These are phyloP conservation scores for Patiria pectinifera DNA, from an alignment of 53 echinoderm and acorn worm genomes.

Conservation along the genomic window DNA sequence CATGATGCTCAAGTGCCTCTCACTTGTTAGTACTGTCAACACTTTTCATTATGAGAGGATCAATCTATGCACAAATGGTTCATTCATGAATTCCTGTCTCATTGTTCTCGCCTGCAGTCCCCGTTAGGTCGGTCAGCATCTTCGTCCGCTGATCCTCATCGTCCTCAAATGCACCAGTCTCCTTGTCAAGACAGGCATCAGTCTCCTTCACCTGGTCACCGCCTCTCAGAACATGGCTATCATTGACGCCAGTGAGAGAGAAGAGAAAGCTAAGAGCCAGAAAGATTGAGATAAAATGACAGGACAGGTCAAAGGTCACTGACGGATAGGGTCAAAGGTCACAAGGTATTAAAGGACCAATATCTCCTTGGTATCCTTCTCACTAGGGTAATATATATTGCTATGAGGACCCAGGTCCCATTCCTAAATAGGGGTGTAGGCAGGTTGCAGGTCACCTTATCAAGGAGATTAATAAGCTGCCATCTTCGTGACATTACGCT, in stretches of 20 bases:
- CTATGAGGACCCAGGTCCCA: too few species aligned
- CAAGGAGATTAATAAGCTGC: background rate
- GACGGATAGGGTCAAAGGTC: conserved; percentile 5
- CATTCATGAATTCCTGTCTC: background rate
- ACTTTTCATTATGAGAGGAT: background rate
- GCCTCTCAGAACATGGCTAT: conserved; percentile 91
- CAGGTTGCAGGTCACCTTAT: too few species aligned
- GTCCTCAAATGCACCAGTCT: conserved; percentile 83
- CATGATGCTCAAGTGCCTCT: too few species aligned
- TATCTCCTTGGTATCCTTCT: background rate
- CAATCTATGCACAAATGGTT: background rate
- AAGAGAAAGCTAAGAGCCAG: conserved; percentile 55
- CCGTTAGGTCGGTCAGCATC: conserved; percentile 67
- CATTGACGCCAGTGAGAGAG: conserved; percentile 87
- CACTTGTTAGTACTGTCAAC: background rate
- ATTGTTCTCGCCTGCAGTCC: conserved; percentile 1
- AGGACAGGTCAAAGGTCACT: background rate
- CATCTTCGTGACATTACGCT: background rate
- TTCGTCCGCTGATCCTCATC: conserved; percentile 84
- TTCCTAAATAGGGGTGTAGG: too few species aligned
- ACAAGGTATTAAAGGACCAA: background rate
- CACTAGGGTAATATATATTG: too few species aligned
- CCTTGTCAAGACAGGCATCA: conserved; percentile 85
- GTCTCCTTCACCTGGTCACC: conserved; percentile 82
- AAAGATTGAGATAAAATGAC: conserved; percentile 22